phyloP scores from a whole-genome alignment of 2,797 vertebrate genomes.

The Babyrousa celebensis region DNA sequence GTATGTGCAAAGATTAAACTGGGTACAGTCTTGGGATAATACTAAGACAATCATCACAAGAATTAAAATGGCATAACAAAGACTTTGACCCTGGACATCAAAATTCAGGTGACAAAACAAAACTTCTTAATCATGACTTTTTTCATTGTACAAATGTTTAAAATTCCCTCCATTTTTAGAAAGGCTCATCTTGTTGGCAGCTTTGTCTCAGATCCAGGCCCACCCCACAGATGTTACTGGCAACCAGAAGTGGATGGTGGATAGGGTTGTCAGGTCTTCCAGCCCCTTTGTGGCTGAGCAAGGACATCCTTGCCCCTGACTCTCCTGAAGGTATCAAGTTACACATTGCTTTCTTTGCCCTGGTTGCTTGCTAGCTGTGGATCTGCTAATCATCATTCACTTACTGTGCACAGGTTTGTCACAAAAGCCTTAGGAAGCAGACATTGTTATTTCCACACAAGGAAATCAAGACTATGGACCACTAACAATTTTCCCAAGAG shows the following conservation, averaged over 20 bases:
- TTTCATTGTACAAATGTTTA: not conserved
- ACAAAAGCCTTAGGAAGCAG: not conserved
- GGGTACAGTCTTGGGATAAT: not conserved
- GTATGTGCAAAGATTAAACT: not conserved
- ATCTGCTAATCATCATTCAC: not conserved
- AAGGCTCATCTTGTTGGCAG: not conserved
- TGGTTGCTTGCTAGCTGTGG: too few relatives aligned
- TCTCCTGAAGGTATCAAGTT: not conserved
- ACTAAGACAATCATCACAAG: not conserved
- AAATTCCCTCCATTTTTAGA: not conserved
- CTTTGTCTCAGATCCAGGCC: not conserved
- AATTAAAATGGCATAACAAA: not conserved
- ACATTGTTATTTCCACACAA: not conserved
- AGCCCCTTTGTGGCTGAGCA: not conserved
- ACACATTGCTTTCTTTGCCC: not conserved
- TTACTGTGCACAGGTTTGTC: not conserved
- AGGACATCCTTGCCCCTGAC: not conserved
- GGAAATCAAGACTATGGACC: not conserved
- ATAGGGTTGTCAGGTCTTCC: not conserved
- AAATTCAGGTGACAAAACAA: not conserved
- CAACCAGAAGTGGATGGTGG: not conserved
- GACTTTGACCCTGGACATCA: not conserved
- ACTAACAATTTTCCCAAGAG: not conserved
- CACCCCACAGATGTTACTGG: not conserved
- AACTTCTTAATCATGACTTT: not conserved